Evolutionary conservation across 2,113 vertebrate genomes (phyloP), one percentile per base, ranked within the genome.

Genomic region (Hippolais icterina): DNA sequence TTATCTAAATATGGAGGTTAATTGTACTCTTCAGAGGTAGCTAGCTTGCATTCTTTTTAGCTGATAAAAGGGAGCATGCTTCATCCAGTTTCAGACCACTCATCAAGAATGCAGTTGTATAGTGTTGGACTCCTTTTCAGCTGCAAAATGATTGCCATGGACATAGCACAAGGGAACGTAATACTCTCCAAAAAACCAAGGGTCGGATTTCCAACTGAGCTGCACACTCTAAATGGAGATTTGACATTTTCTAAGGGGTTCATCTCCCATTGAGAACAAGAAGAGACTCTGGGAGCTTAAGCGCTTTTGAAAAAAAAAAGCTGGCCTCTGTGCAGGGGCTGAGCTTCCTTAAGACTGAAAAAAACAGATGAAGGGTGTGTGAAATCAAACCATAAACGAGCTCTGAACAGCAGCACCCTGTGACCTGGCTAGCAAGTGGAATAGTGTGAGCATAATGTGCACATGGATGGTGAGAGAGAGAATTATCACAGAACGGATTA

Each of bases 171-270:
- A 63, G 68, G 63, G 29, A 49, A 5, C 35, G 31, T 69, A 70
- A 74, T 33, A 23, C 76, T 65, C 46, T 70, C 63, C 0, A 0
- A 93, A 93, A 90, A 19, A 12, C 72, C 77, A 46, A 86, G 71
- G 76, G 44, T n/a, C 0, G 0, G 16, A 37, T 83, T 96, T 92
- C 88, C 90, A 86, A 28, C 59, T 63, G 75, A 74, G 82, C 79
- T 66, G 29, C 71, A 31, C 35, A 10, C 47, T 94, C 47, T 29
- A 81, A 83, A 90, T 78, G 75, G 79, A 59, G 63, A 91, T 85
- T 71, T 93, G 93, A 64, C 63, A 90, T 92, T 96, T 95, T 90
- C 78, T 91, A 83, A 90, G 61, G 71, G 11, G 4, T 60, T 90
- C 75, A 10, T 90, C 63, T 83, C 66, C 79, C 52, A 70, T 46